phyloP scores from a whole-genome alignment of 2,797 vertebrate species.

The Cetoscarus ocellatus region DNA sequence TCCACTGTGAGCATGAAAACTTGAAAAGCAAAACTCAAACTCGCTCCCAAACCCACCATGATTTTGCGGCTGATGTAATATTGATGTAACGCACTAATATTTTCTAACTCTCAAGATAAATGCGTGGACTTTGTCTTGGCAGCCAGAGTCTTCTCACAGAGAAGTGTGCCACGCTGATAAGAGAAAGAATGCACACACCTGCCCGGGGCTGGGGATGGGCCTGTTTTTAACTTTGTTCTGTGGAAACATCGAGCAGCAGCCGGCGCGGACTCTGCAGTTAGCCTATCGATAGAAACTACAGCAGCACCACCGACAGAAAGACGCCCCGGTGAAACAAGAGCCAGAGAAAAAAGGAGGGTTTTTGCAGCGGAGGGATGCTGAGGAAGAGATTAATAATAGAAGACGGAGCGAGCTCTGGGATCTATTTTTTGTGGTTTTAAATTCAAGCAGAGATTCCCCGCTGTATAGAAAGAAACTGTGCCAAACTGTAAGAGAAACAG shows the following conservation, averaged over 20 bases:
- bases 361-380: conserved; percentile 7
- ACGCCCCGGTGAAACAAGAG: conserved; percentile 2
- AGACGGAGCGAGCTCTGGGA: neutral
- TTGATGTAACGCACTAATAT: conserved; percentile 42
- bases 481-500: neutral
- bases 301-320: neutral
- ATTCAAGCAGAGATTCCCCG: neutral
- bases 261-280: neutral
- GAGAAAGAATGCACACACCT: neutral
- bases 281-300: neutral
- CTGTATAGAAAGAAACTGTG: neutral
- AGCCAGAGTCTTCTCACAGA: neutral
- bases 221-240: conserved; percentile 30
- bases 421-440: neutral
- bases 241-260: conserved; percentile 1
- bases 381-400: conserved; percentile 38
- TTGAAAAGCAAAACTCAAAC: conserved; percentile 2
- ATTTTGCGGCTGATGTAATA: conserved; percentile 25
- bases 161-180: neutral
- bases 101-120: conserved; percentile 7
- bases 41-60: conserved; percentile 7
- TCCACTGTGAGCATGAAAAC: conserved; percentile 9
- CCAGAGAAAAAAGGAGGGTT: conserved; percentile 5
- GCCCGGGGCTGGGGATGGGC: conserved; percentile 11
- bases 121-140: conserved; percentile 2